Conservation (phyloP, 2,888 invertebrate species). For the Isotomurus palustris region DNA sequence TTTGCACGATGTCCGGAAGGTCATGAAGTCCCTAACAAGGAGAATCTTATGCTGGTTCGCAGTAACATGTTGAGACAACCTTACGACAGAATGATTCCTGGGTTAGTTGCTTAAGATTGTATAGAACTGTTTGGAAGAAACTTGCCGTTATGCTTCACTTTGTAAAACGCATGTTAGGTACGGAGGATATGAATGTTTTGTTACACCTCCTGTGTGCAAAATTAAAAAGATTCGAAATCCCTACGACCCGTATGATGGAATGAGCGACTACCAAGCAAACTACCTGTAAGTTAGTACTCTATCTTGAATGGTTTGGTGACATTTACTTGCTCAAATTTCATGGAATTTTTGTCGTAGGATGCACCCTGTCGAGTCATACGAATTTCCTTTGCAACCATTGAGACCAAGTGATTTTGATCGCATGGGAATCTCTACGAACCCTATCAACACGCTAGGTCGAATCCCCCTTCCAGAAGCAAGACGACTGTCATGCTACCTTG, state of each 20-base stretch:
- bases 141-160: neutral
- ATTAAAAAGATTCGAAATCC: conserved; percentile 35
- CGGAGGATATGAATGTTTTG: conserved; percentile 26
- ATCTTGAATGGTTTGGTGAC: neutral
- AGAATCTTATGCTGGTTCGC: conserved; percentile 36
- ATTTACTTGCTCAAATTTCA: neutral
- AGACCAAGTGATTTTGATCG: conserved; percentile 30
- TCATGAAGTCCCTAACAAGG: conserved; percentile 28
- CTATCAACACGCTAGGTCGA: conserved; percentile 28
- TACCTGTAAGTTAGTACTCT: conserved; percentile 22
- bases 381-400: conserved; percentile 25
- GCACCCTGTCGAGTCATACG: conserved; percentile 34
- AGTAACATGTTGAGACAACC: conserved; percentile 37
- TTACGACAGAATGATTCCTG: conserved; percentile 41
- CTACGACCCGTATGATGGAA: conserved; percentile 32
- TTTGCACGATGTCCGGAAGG: conserved; percentile 33
- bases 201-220: conserved; percentile 44
- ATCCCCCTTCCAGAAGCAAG: conserved; percentile 30
- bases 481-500: conserved; percentile 33
- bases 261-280: conserved; percentile 35
- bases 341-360: conserved; percentile 15
- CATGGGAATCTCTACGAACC: conserved; percentile 37
- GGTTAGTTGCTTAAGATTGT: conserved; percentile 13
- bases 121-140: neutral
- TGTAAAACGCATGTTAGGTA: conserved; percentile 26